A percentile compares a stretch with the other conserved stretches of the same genome.
phyloP scores from a whole-genome alignment of 2,888 invertebrate species.

The Entomobrya proxima region DNA sequence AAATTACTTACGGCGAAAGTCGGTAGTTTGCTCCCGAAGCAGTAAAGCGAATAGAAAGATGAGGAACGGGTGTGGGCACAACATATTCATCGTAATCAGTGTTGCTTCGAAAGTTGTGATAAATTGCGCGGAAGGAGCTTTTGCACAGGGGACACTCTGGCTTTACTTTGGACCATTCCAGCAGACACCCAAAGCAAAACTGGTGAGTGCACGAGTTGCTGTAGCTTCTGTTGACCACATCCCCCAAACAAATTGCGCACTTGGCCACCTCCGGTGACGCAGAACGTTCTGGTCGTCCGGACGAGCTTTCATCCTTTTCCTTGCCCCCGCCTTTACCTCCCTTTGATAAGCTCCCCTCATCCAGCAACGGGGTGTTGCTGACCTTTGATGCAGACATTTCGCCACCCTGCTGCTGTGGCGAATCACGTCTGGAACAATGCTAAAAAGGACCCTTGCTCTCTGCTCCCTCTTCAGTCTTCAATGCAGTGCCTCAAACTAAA shows the following conservation, averaged over 20 bases:
- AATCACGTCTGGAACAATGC: not conserved
- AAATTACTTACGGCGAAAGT: conserved; percentile 69
- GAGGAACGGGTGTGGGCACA: conserved; percentile 75
- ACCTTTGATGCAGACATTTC: conserved; percentile 42
- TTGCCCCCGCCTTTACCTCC: not conserved
- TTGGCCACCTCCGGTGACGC: conserved; percentile 78
- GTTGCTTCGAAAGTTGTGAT: conserved; percentile 90
- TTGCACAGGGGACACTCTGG: conserved; percentile 96
- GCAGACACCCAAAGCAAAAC: conserved; percentile 94
- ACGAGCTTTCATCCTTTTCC: conserved; percentile 50
- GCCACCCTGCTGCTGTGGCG: not conserved
- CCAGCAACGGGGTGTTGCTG: not conserved
- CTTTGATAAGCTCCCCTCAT: conserved; percentile 6
- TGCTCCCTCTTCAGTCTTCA: no score
- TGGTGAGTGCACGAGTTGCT: conserved; percentile 95
- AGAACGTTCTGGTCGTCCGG: conserved; percentile 41
- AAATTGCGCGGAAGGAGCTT: conserved; percentile 91
- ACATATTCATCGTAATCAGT: conserved; percentile 92
- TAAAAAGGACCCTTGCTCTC: not conserved
- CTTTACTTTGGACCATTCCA: conserved; percentile 97
- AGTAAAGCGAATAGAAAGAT: conserved; percentile 67
- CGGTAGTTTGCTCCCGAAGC: conserved; percentile 59
- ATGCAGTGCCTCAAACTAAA: no score
- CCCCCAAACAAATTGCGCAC: conserved; percentile 94
- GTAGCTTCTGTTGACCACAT: conserved; percentile 91